phyloP scores from a whole-genome alignment of 2,888 invertebrate species.

The Escarpia spicata region DNA sequence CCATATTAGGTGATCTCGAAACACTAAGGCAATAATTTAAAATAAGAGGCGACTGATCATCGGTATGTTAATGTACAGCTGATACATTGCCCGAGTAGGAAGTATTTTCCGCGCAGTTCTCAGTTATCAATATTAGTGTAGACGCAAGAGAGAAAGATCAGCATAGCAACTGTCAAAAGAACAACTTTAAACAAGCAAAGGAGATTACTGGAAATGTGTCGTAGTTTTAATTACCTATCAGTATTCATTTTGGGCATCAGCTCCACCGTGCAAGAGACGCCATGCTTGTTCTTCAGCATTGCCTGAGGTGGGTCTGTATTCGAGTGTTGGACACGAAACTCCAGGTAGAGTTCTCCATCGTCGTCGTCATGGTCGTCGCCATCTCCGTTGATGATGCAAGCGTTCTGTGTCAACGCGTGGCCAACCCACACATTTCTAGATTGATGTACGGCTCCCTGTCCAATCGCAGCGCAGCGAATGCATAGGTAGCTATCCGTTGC shows the following conservation, averaged over 20 bases:
- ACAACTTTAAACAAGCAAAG: too few relatives aligned
- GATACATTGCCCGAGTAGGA: too few relatives aligned
- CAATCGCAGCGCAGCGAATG: slow-evolving; percentile 45
- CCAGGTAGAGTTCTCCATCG: slow-evolving; percentile 34
- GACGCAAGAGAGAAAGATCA: too few relatives aligned
- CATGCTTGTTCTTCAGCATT: slow-evolving; percentile 36
- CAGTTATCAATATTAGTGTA: too few relatives aligned
- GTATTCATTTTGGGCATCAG: slow-evolving; percentile 50
- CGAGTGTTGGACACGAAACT: slow-evolving; percentile 48
- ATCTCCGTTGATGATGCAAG: not conserved
- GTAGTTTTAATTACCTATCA: slow-evolving; percentile 45
- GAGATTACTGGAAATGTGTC: too few relatives aligned
- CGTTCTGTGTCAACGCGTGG: slow-evolving; percentile 19
- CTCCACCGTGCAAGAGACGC: slow-evolving; percentile 48
- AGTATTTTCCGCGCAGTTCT: too few relatives aligned
- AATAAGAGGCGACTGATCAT: too few relatives aligned
- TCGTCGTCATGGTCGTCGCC: slow-evolving; percentile 30
- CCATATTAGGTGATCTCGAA: too few relatives aligned
- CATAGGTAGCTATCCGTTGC: slow-evolving; percentile 50
- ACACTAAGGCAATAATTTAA: too few relatives aligned
- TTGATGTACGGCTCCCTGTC: not conserved
- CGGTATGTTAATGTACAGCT: too few relatives aligned
- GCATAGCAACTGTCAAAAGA: too few relatives aligned
- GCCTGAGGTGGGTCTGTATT: slow-evolving; percentile 48
- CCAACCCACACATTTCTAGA: slow-evolving; percentile 19